Base-by-base conservation (phyloP, 2,113 vertebrate species). In the Pithys albifrons region DNA sequence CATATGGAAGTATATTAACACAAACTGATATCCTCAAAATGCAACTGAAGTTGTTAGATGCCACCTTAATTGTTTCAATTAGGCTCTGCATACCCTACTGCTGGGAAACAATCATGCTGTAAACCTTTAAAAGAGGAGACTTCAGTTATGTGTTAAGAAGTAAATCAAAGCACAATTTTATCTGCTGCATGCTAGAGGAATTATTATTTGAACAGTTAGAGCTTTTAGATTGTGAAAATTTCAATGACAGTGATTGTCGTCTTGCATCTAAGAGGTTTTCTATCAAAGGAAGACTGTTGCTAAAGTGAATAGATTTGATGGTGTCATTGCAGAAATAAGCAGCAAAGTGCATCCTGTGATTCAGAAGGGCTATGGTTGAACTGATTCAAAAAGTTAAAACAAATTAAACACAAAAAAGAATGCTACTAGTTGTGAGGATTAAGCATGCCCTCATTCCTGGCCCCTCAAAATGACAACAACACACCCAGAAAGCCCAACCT, bases 31-130 rank as follows among this genome's bases (percentile, higher is more conserved):
- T 37, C 14, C 16, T 78, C 65, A 84, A 96, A 91, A 94, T 51
- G 76, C 25, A 81, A 43, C 25, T 69, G 66, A 93, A 86, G 23
- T 31, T 84, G 69, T 78, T 96, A 72, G 61, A 82, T 62, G 29
- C 58, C 70, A 82, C 45, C 41, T 81, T 95, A 93, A 91, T 87
- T 93, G 73, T 95, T 92, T 96, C 80, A 93, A 49, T 94, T 87
- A 91, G 37, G 24, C n/a, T 86, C 90, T 75, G n/a, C 57, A 65
- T 83, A 89, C 7, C 13, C 58, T 73, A 46, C n/a, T 94, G 35
- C 58, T 88, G 49, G 14, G 57, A 95, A 95, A 80, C 72, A 94
- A 83, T 81, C 75, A 51, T 55, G 15, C 48, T 66, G 23, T 77
- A 93, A 91, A 89, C 49, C 67, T 94, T 93, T 94, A 74, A 80